Conservation (phyloP, 2,888 invertebrate species). For the Rapana venosa region DNA sequence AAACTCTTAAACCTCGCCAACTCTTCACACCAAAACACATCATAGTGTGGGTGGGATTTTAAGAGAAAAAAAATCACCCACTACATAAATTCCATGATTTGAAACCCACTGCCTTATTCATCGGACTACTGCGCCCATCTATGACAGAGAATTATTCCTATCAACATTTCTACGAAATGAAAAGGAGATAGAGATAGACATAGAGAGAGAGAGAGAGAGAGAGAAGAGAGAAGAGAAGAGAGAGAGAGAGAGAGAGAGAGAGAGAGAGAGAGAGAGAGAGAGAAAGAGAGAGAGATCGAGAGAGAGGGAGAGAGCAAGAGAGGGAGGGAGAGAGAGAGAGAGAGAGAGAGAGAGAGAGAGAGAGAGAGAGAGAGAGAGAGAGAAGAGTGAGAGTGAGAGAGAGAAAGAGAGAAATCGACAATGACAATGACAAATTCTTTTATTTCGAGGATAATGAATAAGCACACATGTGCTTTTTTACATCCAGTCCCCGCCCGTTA, state of each 20-base stretch:
- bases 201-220: neutral
- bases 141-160: neutral
- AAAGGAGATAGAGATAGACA: neutral
- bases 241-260: neutral
- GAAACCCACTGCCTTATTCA: too few relatives aligned
- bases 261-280: neutral
- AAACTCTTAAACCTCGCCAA: neutral
- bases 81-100: too few relatives aligned
- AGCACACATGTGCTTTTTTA: too few relatives aligned
- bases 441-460: too few relatives aligned
- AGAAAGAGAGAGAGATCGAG: neutral
- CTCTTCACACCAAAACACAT: neutral
- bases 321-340: neutral
- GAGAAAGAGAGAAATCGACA: too few relatives aligned
- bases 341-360: too few relatives aligned
- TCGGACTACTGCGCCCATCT: too few relatives aligned
- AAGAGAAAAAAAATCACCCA: neutral
- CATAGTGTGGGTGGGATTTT: neutral
- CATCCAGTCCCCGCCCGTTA: too few relatives aligned
- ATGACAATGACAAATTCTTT: too few relatives aligned
- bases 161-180: neutral
- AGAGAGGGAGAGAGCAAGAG: neutral
- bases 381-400: too few relatives aligned
- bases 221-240: neutral
- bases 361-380: too few relatives aligned